Conservation (phyloP, 2,113 vertebrate species). For the Mesitornis unicolor region DNA sequence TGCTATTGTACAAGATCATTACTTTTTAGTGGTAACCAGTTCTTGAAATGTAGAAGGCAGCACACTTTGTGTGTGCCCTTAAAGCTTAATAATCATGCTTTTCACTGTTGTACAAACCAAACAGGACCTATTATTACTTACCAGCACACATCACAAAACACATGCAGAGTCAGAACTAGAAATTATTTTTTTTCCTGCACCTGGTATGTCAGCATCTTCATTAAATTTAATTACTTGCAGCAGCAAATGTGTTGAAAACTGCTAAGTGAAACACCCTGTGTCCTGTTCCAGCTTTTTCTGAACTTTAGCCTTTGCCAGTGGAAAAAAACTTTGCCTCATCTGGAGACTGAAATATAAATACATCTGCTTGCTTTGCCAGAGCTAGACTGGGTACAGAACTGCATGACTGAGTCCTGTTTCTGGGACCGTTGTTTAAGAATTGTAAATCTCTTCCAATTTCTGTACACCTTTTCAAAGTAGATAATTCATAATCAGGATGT, state of each 20-base stretch:
- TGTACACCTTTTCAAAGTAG: neutral
- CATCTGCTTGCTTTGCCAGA: neutral
- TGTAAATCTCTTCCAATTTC: neutral
- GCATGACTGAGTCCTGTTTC: neutral
- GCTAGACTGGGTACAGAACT: neutral
- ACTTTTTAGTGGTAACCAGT: neutral
- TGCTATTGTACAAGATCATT: neutral
- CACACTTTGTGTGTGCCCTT: neutral
- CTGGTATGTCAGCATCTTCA: neutral
- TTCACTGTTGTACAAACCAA: conserved; percentile 32
- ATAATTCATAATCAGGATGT: neutral
- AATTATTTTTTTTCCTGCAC: neutral
- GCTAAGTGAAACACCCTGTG: neutral
- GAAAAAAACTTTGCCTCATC: conserved; percentile 4
- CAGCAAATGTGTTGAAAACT: neutral
- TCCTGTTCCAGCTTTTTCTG: neutral
- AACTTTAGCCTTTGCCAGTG: conserved; percentile 28
- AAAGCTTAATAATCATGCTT: neutral
- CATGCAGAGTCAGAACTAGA: neutral
- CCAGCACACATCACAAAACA: neutral
- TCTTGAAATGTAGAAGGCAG: neutral
- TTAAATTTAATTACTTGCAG: conserved; percentile 34
- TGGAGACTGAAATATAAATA: conserved; percentile 18
- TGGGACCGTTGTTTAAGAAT: neutral
- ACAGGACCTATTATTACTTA: neutral